A percentile compares a stretch with the other conserved stretches of the same genome.
phyloP scores from a whole-genome alignment of 2,888 invertebrate species.

The Morinoia aosen region DNA sequence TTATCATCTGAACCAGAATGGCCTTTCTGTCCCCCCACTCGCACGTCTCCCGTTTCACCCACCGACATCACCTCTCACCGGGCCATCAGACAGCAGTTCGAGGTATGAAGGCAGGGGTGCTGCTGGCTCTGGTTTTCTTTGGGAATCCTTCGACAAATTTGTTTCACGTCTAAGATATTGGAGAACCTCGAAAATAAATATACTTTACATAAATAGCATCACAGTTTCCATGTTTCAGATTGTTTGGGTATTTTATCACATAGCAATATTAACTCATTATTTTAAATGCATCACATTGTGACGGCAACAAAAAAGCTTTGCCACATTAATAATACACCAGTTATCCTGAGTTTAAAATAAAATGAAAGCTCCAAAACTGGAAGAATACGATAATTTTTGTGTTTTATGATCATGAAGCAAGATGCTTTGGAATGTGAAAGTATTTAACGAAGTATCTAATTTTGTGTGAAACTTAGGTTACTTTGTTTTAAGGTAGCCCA shows the following conservation, averaged over 20 bases:
- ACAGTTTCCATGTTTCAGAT: neutral
- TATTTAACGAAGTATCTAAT: too few relatives aligned
- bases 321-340: too few relatives aligned
- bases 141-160: neutral
- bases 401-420: too few relatives aligned
- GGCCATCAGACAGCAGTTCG: conserved; percentile 26
- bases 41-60: conserved; percentile 14
- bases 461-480: too few relatives aligned
- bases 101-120: neutral
- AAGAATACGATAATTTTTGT: neutral
- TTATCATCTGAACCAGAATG: conserved; percentile 15
- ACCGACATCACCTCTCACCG: conserved; percentile 34
- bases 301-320: too few relatives aligned
- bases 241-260: neutral
- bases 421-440: too few relatives aligned
- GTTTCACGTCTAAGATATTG: neutral
- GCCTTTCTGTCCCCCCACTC: neutral
- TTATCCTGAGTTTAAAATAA: too few relatives aligned
- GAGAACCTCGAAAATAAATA: neutral
- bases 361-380: neutral
- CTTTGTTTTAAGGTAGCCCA: too few relatives aligned
- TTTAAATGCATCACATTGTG: neutral
- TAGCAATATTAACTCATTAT: neutral
- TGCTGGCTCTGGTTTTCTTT: neutral
- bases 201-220: neutral